Base-by-base conservation (phyloP, 2,888 invertebrate genomes). In the Drosophila siamana region DNA sequence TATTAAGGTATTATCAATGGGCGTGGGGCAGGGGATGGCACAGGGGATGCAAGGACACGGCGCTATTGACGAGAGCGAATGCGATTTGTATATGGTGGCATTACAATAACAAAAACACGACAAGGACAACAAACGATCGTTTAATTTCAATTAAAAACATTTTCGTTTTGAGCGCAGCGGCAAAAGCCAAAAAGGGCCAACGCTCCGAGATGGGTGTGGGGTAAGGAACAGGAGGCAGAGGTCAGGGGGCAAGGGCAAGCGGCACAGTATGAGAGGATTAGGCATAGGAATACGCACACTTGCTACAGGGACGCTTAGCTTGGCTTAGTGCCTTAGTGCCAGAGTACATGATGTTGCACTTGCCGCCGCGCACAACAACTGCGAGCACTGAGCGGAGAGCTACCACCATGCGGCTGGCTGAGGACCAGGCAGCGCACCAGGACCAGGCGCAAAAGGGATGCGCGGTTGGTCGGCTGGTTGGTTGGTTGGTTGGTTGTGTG, bases 131-230 rank as follows among this genome's bases (percentile, higher is more conserved):
- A 85, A 86, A 80, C 85, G 91, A 91, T 91, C 91, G 88, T 91
- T 91, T 91, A 91, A 90, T 90, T 91, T 91, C 90, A 91, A 91
- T 91, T 91, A 91, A 90, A 91, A 90, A 89, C 88, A 90, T 91
- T 91, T 81, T 79, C 80, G 36, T 74, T 74, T 86, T 81, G 76
- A 74, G 74, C 77, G 64, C 63, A 77, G 77, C 69, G 11, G 60
- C 84, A 78, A 89, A 91, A 90, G 90, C 90, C 89, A 91, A 90
- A 90, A 78, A 88, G 82, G 78, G 86, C 81, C 74, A 74, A 44
- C 46, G 62, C 59, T 19, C 3, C 2, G 33, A 40, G 38, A n/a
- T 33, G 46, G 22, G 43, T 15, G 36, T 47, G 11, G 9, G 40
- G 1, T n/a, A 11, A 7, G 13, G 16, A n/a, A 38, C 16, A 15